Percentiles rank a stretch among this genome's conserved stretches.
Evolutionary conservation across 1,140 invertebrate genomes (phyloP).

Genomic region (Aculops lycopersici): DNA sequence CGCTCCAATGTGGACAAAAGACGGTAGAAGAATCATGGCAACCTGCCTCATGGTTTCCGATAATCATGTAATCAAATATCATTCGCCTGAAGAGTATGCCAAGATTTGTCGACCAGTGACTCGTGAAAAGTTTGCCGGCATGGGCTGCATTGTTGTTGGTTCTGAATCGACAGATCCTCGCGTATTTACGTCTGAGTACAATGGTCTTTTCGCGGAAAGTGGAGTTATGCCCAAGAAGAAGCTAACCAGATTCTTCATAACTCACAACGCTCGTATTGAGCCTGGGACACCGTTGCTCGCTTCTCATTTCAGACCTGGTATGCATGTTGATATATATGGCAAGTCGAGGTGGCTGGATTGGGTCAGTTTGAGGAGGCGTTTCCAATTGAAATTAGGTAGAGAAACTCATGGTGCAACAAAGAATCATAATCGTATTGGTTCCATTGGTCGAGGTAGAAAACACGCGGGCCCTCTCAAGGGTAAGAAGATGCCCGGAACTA

Average conservation of each 20-base stretch:
- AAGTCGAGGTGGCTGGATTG: constrained; percentile 81
- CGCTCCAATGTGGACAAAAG: constrained; percentile 62
- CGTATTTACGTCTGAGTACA: constrained; percentile 56
- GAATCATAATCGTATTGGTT: constrained; percentile 61
- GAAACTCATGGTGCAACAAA: constrained; percentile 73
- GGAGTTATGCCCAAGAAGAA: constrained; percentile 61
- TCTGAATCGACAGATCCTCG: constrained; percentile 58
- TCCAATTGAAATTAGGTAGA: constrained; percentile 74
- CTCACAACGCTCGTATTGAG: constrained; percentile 47
- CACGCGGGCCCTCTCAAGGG: constrained; percentile 67
- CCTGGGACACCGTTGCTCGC: constrained; percentile 55
- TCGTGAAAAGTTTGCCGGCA: constrained; percentile 8
- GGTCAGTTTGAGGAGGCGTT: constrained; percentile 85
- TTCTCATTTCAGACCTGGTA: constrained; percentile 59
- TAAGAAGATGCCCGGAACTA: constrained; percentile 81
- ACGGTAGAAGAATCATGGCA: constrained; percentile 36
- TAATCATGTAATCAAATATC: constrained; percentile 79
- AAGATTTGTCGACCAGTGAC: constrained; percentile 13
- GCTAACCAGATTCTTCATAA: constrained; percentile 47
- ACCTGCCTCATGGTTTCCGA: constrained; percentile 66
- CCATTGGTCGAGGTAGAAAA: constrained; percentile 41
- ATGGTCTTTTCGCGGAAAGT: constrained; percentile 42
- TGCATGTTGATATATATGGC: constrained; percentile 55
- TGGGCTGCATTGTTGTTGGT: constrained; percentile 48
- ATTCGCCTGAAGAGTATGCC: constrained; percentile 38